phyloP scores from a whole-genome alignment of 1,140 invertebrate genomes.

The Drosophila funebris region DNA sequence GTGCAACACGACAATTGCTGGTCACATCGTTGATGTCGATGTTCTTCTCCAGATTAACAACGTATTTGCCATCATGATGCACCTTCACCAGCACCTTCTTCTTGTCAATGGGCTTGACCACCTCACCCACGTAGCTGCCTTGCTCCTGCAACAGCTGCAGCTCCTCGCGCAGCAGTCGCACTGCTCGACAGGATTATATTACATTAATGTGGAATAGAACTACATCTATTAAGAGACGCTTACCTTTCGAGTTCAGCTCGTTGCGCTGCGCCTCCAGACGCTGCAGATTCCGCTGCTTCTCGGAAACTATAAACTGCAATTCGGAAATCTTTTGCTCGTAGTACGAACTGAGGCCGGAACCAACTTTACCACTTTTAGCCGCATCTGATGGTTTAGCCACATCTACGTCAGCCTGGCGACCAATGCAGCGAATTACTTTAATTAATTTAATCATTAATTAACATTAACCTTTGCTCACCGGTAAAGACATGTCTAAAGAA shows the following conservation, averaged over 20 bases:
- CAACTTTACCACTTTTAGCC: conserved; percentile 84
- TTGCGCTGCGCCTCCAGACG: conserved; percentile 99
- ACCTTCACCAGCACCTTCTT: conserved; percentile 93
- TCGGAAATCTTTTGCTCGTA: conserved; percentile 98
- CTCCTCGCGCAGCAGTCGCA: conserved; percentile 43
- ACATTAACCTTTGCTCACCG: conserved; percentile 13
- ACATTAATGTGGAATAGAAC: neutral
- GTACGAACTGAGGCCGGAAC: conserved; percentile 94
- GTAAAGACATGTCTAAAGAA: neutral
- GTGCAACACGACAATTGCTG: conserved; percentile 98
- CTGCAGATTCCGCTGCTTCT: conserved; percentile 98
- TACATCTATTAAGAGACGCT: conserved; percentile 14
- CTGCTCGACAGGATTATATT: neutral
- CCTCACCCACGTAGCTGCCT: conserved; percentile 47
- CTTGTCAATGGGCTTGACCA: conserved; percentile 38
- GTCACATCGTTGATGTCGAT: conserved; percentile 99
- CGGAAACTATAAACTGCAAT: conserved; percentile 95
- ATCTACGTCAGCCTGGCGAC: conserved; percentile 89
- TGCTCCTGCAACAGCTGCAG: conserved; percentile 45
- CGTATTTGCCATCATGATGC: conserved; percentile 99
- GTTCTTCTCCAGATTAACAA: conserved; percentile 98
- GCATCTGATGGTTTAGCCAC: conserved; percentile 86
- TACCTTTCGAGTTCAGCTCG: conserved; percentile 99
- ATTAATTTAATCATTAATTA: neutral
- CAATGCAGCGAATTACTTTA: neutral